A percentile compares a stretch with the other conserved stretches of the same genome.
Conservation (phyloP, 2,113 vertebrate species). For the Opisthocomus hoazin region DNA sequence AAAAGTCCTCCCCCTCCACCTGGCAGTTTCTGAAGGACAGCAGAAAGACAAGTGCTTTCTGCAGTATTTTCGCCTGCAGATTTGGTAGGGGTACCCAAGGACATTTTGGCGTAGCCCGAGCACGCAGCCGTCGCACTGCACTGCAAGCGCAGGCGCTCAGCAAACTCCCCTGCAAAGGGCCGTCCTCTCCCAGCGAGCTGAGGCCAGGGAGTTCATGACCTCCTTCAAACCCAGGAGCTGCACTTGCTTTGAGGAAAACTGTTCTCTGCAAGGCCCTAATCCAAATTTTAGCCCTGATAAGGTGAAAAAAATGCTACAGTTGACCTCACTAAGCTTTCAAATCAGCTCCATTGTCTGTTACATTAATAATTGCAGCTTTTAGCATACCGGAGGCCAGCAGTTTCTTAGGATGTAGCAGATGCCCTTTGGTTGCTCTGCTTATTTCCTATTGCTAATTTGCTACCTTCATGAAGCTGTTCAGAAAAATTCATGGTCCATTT, state of each 20-base stretch:
- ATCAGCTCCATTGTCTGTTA: neutral
- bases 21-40: neutral
- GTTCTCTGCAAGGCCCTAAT: neutral
- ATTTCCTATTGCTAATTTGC: neutral
- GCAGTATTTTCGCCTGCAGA: neutral
- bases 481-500: neutral
- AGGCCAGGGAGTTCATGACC: neutral
- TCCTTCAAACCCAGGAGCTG: neutral
- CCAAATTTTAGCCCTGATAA: neutral
- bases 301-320: neutral
- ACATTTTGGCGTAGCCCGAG: neutral
- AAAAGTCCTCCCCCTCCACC: neutral
- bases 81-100: neutral
- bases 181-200: rapidly evolving
- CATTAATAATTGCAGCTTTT: neutral
- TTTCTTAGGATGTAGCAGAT: neutral
- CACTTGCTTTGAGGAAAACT: neutral
- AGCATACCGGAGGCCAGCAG: neutral
- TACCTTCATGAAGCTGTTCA: neutral
- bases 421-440: neutral
- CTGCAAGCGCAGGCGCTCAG: rapidly evolving
- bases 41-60: neutral
- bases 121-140: rapidly evolving
- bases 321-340: neutral
- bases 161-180: neutral